Base-by-base conservation (phyloP, 2,888 invertebrate genomes). In the Tortrix viridana region DNA sequence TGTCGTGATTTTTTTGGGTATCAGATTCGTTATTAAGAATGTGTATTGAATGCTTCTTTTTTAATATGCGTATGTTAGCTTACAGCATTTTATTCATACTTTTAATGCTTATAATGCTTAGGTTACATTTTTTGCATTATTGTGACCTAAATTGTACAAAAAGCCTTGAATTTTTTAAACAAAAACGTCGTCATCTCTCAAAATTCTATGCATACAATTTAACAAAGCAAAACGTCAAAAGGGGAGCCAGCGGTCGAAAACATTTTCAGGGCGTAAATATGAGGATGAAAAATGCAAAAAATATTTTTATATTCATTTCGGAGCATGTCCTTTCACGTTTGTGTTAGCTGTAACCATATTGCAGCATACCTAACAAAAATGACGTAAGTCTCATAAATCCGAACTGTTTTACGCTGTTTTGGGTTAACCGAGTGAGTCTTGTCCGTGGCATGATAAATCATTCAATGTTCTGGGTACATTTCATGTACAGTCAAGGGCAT, bases 361-460 rank as follows among this genome's bases (percentile, higher is more conserved):
- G n/a, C n/a, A n/a, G n/a, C n/a, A n/a, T n/a, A 14, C n/a, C 19
- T n/a, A 50, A 46, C 50, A n/a, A 38, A 52, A 50, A 62, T 19
- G n/a, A 18, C 62, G 46, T 62, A 56, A 46, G 50, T 38, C n/a
- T 12, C 12, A 16, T 46, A 38, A 50, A 26, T 37, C 1, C 23
- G 3, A 14, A 7, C 14, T 26, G 22, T 3, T 23, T 2, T 44
- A 32, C 5, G 37, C 61, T 44, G 23, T 55, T 58, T 56, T 44
- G 18, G 37, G n/a, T 56, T 38, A 7, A 41, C 5, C 5, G 6
- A 26, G 19, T 22, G 37, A 26, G 65, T 68, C 67, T 69, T 74
- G 74, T 74, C 70, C 71, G 69, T 67, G 66, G 70, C 74, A 81
- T 79, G 79, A 82, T 82, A 84, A 82, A 84, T 83, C 82, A 82